Conservation (phyloP, 2,113 vertebrate species). For the Microtus montanus region DNA sequence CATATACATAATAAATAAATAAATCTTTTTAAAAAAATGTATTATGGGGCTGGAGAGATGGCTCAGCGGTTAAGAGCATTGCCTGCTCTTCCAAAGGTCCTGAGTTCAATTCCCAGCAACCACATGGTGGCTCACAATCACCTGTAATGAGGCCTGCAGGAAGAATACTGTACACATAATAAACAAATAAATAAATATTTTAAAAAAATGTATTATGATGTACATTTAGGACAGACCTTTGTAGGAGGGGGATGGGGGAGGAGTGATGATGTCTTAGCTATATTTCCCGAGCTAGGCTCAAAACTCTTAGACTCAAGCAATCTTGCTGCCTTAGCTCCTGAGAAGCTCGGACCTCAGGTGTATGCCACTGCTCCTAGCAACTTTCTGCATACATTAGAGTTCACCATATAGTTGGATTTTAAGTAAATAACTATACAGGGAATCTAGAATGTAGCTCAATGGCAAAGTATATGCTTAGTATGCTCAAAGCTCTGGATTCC, state of each 20-base stretch:
- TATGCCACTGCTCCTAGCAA: neutral
- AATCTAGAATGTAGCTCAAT: neutral
- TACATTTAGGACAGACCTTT: neutral
- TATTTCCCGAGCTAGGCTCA: neutral
- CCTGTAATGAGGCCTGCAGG: no score
- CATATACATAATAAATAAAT: no score
- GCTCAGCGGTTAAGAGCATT: no score
- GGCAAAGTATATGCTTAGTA: neutral
- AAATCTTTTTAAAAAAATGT: no score
- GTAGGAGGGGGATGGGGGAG: neutral
- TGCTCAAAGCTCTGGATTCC: neutral
- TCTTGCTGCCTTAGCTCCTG: neutral
- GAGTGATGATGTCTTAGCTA: neutral
- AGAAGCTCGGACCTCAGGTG: neutral
- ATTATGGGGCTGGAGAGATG: no score
- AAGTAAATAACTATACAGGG: conserved; percentile 28
- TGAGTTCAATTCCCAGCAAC: no score
- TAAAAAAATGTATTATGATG: neutral
- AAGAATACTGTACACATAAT: no score
- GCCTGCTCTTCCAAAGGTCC: no score
- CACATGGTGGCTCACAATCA: no score
- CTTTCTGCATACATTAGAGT: conserved; percentile 4
- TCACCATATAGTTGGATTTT: conserved; percentile 25
- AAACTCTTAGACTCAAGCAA: neutral
- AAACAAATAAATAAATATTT: no score